Evolutionary conservation across 2,888 invertebrate genomes (phyloP), one percentile per base, ranked within the genome.

Genomic region (Acrocyrtus sp.): DNA sequence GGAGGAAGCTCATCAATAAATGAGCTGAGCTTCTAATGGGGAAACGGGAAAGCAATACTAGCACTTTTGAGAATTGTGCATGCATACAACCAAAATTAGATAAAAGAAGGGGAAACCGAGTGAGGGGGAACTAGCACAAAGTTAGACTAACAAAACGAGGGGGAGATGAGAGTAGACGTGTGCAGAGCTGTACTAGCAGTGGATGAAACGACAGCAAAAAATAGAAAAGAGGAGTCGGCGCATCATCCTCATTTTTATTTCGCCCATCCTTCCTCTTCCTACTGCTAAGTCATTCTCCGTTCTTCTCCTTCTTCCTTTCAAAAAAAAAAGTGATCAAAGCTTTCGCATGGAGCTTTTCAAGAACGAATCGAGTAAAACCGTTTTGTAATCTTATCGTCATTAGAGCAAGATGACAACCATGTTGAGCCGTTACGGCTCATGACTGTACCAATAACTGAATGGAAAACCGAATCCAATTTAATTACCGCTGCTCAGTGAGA

Each of bases 1-100:
- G 69, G 69, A 61, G 61, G 69, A 48, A 47, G 21, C 47, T 69
- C 69, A 69, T 69, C 69, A 69, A 69, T 69, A 69, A 69, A 69
- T 61, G 69, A 69, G 39, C n/a, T n/a, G n/a, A n/a, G n/a, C n/a
- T n/a, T n/a, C n/a, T n/a, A n/a, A n/a, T n/a, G n/a, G n/a, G n/a
- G n/a, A n/a, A n/a, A n/a, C n/a, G n/a, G n/a, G n/a, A n/a, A n/a
- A n/a, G n/a, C n/a, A n/a, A n/a, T n/a, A n/a, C n/a, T n/a, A n/a
- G n/a, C n/a, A n/a, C n/a, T n/a, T n/a, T n/a, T n/a, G n/a, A n/a
- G n/a, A n/a, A n/a, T n/a, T n/a, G n/a, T n/a, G n/a, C n/a, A n/a
- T 34, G 29, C 34, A 45, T 27, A 19, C 17, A 47, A 61, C 69
- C 48, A 61, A 69, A 69, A 54, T 69, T 61, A 56, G 56, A 69